Base-by-base conservation (phyloP, 2,888 invertebrate genomes). In the Gasteruption jaculator region DNA sequence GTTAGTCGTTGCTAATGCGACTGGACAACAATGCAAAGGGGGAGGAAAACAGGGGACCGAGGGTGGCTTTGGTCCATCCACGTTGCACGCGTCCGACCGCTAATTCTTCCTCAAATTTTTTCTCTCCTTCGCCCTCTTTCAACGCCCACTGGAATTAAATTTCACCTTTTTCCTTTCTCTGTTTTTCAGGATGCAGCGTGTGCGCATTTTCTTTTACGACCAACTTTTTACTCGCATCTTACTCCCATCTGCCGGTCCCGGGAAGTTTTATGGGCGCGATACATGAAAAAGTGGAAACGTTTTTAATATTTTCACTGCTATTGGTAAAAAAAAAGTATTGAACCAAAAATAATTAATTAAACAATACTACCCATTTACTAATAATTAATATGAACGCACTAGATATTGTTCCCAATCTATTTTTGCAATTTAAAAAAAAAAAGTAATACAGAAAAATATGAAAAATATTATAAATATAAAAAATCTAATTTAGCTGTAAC, bases 31-130 rank as follows among this genome's bases (percentile, higher is more conserved):
- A 68, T 67, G 57, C 61, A 41, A 41, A n/a, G n/a, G n/a, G n/a
- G n/a, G n/a, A n/a, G n/a, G n/a, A n/a, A n/a, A n/a, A n/a, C n/a
- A n/a, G n/a, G n/a, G n/a, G n/a, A n/a, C n/a, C n/a, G n/a, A n/a
- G n/a, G n/a, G n/a, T n/a, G n/a, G n/a, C n/a, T n/a, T n/a, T n/a
- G 41, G 52, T 47, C 50, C 54, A 56, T 61, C 58, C 60, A 56
- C 57, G 53, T 60, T 63, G 64, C 65, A 64, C 65, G 63, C 65
- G 65, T 61, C 61, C 59, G 51, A 58, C 64, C 65, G 57, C 68
- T 61, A 65, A 65, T 66, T 67, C n/a, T n/a, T n/a, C 64, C 58
- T 57, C 49, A 54, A 47, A 39, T 53, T 53, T 58, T 56, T 58
- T 53, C 47, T 46, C 52, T 50, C 44, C 39, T 18, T 48, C 31